These are phyloP conservation scores for Gymnosoma rotundatum DNA, from an alignment of 2,888 invertebrate species.

Conservation along the genomic window DNA sequence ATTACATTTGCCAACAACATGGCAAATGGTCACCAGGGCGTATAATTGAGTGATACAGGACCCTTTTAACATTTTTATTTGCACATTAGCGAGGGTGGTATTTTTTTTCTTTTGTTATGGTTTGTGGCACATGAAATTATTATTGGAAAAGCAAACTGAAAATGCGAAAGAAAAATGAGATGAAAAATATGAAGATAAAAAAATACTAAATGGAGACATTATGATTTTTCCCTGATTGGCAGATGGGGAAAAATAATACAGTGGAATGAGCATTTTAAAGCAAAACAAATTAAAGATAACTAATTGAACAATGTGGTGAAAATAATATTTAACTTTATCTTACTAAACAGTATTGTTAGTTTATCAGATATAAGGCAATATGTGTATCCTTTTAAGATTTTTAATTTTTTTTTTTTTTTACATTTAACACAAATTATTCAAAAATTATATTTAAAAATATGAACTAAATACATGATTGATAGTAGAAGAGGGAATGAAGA, in stretches of 20 bases:
- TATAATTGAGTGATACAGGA: constrained; percentile 83
- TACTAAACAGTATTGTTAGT: constrained; percentile 9
- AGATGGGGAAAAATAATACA: not conserved
- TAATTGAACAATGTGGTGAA: constrained; percentile 24
- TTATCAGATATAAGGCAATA: not conserved
- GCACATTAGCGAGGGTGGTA: constrained; percentile 82
- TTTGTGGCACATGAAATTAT: constrained; percentile 55
- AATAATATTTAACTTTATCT: not conserved
- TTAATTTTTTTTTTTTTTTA: too few relatives aligned
- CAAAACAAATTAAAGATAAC: not conserved
- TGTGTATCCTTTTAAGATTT: not conserved
- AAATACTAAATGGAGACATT: constrained; percentile 15
- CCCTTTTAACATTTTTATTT: constrained; percentile 83
- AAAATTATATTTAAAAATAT: too few relatives aligned
- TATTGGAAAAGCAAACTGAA: constrained; percentile 48
- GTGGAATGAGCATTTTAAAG: constrained; percentile 1
- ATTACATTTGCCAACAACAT: constrained; percentile 63
- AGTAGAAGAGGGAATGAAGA: too few relatives aligned
- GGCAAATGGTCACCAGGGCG: constrained; percentile 82
- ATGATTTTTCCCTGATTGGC: constrained; percentile 16
- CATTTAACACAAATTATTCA: too few relatives aligned
- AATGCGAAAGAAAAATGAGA: constrained; percentile 3
- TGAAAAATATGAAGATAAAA: not conserved
- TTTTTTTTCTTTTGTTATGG: constrained; percentile 7
- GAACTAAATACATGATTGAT: too few relatives aligned